A percentile compares a stretch with the other conserved stretches of the same genome.
Conservation (phyloP, 2,113 vertebrate species). For the Naja naja region DNA sequence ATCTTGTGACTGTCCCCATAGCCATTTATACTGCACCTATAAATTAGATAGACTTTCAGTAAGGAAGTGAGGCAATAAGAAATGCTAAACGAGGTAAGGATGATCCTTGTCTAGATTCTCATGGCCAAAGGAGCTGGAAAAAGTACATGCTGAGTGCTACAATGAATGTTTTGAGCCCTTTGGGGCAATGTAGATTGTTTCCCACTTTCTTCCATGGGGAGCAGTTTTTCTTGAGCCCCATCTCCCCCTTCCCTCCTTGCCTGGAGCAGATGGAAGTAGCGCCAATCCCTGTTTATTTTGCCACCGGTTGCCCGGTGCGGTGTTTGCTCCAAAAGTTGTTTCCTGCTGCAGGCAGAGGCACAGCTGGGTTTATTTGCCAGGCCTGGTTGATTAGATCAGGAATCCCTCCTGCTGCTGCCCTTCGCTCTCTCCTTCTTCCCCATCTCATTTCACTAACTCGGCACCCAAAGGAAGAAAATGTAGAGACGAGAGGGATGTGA, state of each 20-base stretch:
- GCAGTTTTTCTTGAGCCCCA: not conserved
- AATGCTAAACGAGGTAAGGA: not conserved
- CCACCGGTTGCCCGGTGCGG: constrained; percentile 61
- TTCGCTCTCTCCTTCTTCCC: not conserved
- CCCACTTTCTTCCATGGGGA: not conserved
- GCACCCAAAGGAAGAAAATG: constrained; percentile 24
- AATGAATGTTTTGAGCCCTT: not conserved
- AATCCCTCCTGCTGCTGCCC: not conserved
- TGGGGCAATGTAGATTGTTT: not conserved
- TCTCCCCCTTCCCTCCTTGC: not conserved
- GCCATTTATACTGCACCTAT: not conserved
- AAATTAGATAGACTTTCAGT: not conserved
- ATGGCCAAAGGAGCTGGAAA: not conserved
- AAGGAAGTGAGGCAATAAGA: not conserved
- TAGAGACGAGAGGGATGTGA: constrained; percentile 3
- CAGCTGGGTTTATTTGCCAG: constrained; percentile 80
- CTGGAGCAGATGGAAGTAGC: constrained; percentile 63
- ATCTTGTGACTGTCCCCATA: not conserved
- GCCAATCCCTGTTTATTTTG: constrained; percentile 64
- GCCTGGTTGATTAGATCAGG: constrained; percentile 61
- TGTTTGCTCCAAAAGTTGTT: constrained; percentile 66
- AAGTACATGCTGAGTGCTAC: not conserved
- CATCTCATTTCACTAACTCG: constrained; percentile 58
- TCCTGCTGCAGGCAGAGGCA: constrained; percentile 70
- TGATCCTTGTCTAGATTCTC: not conserved